Conservation (phyloP, 2,113 vertebrate genomes). For the Phycodurus eques region DNA sequence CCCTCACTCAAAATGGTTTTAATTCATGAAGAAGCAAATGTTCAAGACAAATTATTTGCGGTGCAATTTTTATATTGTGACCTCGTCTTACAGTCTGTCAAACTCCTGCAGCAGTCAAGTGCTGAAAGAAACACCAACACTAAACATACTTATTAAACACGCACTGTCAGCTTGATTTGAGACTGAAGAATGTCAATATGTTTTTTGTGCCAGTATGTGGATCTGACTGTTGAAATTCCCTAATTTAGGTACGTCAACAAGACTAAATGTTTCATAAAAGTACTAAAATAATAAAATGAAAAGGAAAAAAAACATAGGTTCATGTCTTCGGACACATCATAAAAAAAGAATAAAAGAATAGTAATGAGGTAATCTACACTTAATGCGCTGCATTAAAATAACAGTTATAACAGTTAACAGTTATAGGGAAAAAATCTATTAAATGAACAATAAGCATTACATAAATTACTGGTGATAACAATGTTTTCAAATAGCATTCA, state of each 20-base stretch:
- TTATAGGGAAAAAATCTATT: background rate
- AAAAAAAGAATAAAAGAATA: slow-evolving; percentile 5
- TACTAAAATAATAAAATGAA: background rate
- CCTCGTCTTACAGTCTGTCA: slow-evolving; percentile 12
- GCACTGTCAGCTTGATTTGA: slow-evolving; percentile 34
- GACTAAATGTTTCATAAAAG: background rate
- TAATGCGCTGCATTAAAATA: background rate
- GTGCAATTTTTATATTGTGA: slow-evolving; percentile 26
- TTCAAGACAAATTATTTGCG: slow-evolving; percentile 6
- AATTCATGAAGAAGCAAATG: slow-evolving; percentile 3
- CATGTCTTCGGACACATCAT: background rate
- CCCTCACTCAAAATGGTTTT: background rate
- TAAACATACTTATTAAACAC: slow-evolving; percentile 9
- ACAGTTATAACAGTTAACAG: background rate
- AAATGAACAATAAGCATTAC: background rate
- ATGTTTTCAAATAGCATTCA: background rate
- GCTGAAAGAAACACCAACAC: slow-evolving; percentile 14
- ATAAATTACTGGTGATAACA: too few relatives aligned
- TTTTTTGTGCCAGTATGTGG: background rate
- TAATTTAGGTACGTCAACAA: slow-evolving; percentile 1
- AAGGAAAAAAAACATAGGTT: background rate
- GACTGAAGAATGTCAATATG: slow-evolving; percentile 24
- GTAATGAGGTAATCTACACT: background rate
- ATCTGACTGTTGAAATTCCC: slow-evolving; percentile 1
- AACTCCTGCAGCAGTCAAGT: background rate